Evolutionary conservation across 2,113 vertebrate species (phyloP).

Genomic region (Dascyllus trimaculatus): DNA sequence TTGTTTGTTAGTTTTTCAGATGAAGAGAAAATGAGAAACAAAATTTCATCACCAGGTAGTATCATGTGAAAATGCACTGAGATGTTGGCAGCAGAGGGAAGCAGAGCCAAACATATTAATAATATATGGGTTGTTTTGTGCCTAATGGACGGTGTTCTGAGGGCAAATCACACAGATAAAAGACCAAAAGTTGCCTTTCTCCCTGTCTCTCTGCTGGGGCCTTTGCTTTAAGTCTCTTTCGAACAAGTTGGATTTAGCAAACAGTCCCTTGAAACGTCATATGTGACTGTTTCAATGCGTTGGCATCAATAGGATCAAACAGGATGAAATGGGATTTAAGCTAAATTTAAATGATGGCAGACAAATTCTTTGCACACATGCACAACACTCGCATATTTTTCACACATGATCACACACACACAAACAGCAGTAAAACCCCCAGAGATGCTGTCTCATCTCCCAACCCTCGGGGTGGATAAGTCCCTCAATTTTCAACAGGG

Average conservation of each 20-base stretch:
- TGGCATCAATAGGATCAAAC: conserved; percentile 51
- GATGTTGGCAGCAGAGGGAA: conserved; percentile 49
- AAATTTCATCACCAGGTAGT: conserved; percentile 56
- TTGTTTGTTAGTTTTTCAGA: conserved; percentile 41
- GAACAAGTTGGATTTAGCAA: conserved; percentile 35
- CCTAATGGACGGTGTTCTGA: conserved; percentile 52
- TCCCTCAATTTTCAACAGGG: conserved; percentile 42
- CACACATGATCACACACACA: conserved; percentile 41
- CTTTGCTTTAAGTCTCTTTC: conserved; percentile 23
- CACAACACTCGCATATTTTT: conserved; percentile 20
- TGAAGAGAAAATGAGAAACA: conserved; percentile 47
- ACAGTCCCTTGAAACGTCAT: conserved; percentile 22
- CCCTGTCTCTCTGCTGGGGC: not conserved
- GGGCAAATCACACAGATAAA: conserved; percentile 35
- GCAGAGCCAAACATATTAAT: conserved; percentile 61
- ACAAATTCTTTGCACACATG: conserved; percentile 23
- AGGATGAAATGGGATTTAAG: conserved; percentile 47
- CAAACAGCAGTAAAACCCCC: conserved; percentile 21
- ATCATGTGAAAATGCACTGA: conserved; percentile 64
- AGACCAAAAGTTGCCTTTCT: conserved; percentile 27
- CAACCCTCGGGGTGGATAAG: conserved; percentile 50
- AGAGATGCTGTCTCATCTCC: conserved; percentile 52
- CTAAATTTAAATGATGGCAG: conserved; percentile 45
- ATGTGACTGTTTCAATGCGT: conserved; percentile 37
- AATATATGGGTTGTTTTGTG: conserved; percentile 62